These are phyloP conservation scores for Palythoa grandis DNA, from an alignment of 92 coral and sea anemone species.

Conservation along the genomic window DNA sequence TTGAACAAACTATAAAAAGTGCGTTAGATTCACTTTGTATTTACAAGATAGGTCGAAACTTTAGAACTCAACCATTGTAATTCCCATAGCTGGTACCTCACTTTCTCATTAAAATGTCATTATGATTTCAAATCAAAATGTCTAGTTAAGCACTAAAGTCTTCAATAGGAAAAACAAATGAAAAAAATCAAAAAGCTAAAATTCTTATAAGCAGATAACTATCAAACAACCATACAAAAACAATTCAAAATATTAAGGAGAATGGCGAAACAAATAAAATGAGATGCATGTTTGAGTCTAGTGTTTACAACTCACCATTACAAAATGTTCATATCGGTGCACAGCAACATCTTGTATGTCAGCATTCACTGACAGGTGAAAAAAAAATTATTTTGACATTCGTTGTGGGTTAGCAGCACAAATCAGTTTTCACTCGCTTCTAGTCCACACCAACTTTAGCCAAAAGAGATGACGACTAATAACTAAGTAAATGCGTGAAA, in stretches of 20 bases:
- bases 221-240: background rate
- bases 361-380: slow-evolving; percentile 26
- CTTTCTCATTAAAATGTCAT: slow-evolving; percentile 24
- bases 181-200: slow-evolving; percentile 3
- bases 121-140: slow-evolving; percentile 30
- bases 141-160: slow-evolving; percentile 1
- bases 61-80: background rate
- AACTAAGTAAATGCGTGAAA: slow-evolving; percentile 12
- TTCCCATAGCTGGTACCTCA: background rate
- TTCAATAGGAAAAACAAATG: slow-evolving; percentile 4
- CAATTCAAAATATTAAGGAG: background rate
- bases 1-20: background rate
- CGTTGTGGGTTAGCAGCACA: background rate
- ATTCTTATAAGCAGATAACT: background rate
- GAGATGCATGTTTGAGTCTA: background rate
- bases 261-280: background rate
- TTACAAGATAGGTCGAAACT: background rate
- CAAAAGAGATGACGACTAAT: slow-evolving; percentile 16
- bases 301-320: slow-evolving; percentile 16
- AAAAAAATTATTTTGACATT: slow-evolving; percentile 17
- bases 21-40: background rate
- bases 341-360: slow-evolving; percentile 20
- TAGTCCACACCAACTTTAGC: background rate
- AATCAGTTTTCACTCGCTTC: slow-evolving; percentile 15
- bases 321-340: slow-evolving; percentile 25